These are phyloP conservation scores for Sycobia sp. DNA, from an alignment of 1,140 invertebrate species.

Conservation along the genomic window DNA sequence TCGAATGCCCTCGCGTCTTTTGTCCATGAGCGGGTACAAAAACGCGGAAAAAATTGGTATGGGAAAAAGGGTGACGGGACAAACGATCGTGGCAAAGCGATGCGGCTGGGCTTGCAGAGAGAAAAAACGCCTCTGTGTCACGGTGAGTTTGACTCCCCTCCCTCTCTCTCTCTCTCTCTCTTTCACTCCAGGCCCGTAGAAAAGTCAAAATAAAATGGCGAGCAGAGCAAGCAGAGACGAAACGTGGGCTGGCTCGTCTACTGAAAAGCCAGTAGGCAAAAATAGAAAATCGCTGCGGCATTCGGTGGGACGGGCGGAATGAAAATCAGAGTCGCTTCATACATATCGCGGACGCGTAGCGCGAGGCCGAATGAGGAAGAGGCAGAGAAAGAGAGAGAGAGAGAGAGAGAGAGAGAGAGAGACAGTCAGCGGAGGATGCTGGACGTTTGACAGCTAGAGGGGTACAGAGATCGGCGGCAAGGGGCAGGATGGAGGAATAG, in stretches of 20 bases:
- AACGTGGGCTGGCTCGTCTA: background rate
- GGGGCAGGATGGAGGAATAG: no score
- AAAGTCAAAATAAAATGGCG: conserved; percentile 28
- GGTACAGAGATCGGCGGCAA: no score
- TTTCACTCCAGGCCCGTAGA: no score
- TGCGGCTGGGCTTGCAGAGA: background rate
- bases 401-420: no score
- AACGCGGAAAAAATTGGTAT: conserved; percentile 2
- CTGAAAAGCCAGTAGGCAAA: background rate
- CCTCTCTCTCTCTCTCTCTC: no score
- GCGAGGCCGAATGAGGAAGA: no score
- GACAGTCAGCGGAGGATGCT: no score
- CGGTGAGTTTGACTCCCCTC: no score
- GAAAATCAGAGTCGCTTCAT: conserved; percentile 31
- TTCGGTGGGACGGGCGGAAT: conserved; percentile 28
- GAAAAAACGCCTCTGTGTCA: no score
- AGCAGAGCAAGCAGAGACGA: background rate
- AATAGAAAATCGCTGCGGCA: conserved; percentile 24
- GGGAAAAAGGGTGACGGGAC: conserved; percentile 3
- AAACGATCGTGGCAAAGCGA: no score
- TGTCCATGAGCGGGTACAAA: conserved; percentile 10
- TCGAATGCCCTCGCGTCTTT: conserved; percentile 13
- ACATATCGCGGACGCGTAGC: no score
- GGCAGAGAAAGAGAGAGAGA: no score
- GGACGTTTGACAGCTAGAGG: conserved; percentile 18